phyloP scores from a whole-genome alignment of 2,888 invertebrate species.

The Heteromurus nitidus region DNA sequence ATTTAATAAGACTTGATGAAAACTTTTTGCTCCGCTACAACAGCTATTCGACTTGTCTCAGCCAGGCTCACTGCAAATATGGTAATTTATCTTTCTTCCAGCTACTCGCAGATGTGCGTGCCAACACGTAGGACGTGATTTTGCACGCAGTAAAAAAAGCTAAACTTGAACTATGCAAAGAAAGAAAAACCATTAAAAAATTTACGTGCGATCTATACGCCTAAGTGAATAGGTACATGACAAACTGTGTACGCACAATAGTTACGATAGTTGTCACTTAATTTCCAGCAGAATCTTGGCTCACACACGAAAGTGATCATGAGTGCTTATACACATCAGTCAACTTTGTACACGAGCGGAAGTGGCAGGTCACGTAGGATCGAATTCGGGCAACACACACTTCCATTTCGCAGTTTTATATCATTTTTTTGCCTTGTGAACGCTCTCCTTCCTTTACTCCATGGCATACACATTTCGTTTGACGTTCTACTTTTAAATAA shows the following conservation, averaged over 20 bases:
- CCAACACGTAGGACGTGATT: neutral
- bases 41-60: neutral
- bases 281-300: neutral
- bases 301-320: neutral
- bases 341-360: neutral
- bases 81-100: slow-evolving; percentile 40
- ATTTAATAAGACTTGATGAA: slow-evolving; percentile 34
- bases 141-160: neutral
- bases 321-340: neutral
- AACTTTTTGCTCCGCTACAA: neutral
- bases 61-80: slow-evolving; percentile 28
- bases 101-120: slow-evolving; percentile 2
- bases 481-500: slow-evolving; percentile 2
- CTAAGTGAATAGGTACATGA: too few species aligned
- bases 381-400: neutral
- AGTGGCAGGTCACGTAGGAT: neutral
- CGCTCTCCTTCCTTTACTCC: neutral
- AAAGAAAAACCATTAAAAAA: too few species aligned
- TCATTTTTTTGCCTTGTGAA: too few species aligned
- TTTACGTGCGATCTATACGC: too few species aligned
- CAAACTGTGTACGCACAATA: too few species aligned
- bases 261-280: too few species aligned
- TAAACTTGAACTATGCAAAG: neutral
- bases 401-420: slow-evolving; percentile 9
- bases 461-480: neutral